Conservation (phyloP, 2,797 vertebrate genomes). For the Pagetopsis macropterus region DNA sequence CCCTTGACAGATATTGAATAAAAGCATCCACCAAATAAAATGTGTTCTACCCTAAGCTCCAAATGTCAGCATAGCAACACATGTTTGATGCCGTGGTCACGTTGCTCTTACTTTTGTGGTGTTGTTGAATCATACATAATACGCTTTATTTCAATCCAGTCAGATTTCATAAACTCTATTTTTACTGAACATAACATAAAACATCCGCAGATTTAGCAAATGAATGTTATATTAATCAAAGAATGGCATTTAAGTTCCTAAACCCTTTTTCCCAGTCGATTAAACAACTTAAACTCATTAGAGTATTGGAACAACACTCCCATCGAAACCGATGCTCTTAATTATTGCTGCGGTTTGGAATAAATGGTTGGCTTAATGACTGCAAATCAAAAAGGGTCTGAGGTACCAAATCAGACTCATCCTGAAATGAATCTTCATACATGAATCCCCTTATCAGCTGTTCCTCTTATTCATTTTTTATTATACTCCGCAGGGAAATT, state of each 20-base stretch:
- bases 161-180: constrained; percentile 13
- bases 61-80: constrained; percentile 12
- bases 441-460: constrained; percentile 75
- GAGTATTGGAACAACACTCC: constrained; percentile 39
- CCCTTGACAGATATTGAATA: constrained; percentile 21
- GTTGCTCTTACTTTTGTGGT: neutral
- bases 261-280: constrained; percentile 38
- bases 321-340: constrained; percentile 49
- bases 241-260: constrained; percentile 19
- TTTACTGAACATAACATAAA: neutral
- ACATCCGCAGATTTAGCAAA: constrained; percentile 17
- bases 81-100: neutral
- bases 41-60: constrained; percentile 10
- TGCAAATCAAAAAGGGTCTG: constrained; percentile 62
- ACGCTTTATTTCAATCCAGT: constrained; percentile 5
- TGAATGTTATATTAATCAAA: constrained; percentile 36
- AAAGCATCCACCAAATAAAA: constrained; percentile 10
- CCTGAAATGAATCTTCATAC: constrained; percentile 62
- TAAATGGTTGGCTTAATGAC: constrained; percentile 67
- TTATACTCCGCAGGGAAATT: constrained; percentile 79
- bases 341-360: constrained; percentile 67
- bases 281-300: constrained; percentile 45
- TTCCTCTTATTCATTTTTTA: constrained; percentile 72
- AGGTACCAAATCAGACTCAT: constrained; percentile 61
- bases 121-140: constrained; percentile 2